Evolutionary conservation across 1,140 invertebrate genomes (phyloP).

Genomic region (Zaprionus africanus): DNA sequence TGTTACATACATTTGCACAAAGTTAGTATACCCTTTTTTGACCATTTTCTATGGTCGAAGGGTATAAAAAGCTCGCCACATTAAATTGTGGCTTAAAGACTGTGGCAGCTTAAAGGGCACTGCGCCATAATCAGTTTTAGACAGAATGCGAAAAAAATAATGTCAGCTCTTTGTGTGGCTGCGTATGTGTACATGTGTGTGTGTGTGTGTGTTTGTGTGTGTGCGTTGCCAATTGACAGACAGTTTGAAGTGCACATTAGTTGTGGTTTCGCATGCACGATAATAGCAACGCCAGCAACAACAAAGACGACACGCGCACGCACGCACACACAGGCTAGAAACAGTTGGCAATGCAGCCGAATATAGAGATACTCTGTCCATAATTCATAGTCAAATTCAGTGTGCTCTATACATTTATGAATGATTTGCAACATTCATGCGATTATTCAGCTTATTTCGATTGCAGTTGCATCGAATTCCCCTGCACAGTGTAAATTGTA

Average conservation of each 20-base stretch:
- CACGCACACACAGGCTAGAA: not conserved
- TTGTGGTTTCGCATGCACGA: conserved; percentile 66
- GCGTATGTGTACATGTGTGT: not conserved
- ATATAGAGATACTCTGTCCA: conserved; percentile 15
- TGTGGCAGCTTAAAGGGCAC: not conserved
- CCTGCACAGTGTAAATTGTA: not conserved
- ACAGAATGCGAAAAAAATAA: conserved; percentile 32
- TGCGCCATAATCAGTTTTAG: conserved; percentile 31
- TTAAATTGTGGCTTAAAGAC: not conserved
- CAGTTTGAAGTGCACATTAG: conserved; percentile 71
- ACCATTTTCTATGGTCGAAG: no score
- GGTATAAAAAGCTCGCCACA: no score
- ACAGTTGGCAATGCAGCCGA: not conserved
- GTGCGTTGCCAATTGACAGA: conserved; percentile 62
- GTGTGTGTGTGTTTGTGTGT: conserved; percentile 18
- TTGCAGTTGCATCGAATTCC: conserved; percentile 2
- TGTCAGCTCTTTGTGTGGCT: conserved; percentile 14
- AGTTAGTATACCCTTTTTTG: no score
- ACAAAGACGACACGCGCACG: conserved; percentile 21
- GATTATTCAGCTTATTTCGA: no score
- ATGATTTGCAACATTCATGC: no score
- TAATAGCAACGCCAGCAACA: conserved; percentile 42
- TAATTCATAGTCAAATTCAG: no score
- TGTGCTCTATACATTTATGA: no score
- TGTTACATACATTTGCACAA: no score